Base-by-base conservation (phyloP, 2,888 invertebrate genomes). In the Horisme vitalbata region DNA sequence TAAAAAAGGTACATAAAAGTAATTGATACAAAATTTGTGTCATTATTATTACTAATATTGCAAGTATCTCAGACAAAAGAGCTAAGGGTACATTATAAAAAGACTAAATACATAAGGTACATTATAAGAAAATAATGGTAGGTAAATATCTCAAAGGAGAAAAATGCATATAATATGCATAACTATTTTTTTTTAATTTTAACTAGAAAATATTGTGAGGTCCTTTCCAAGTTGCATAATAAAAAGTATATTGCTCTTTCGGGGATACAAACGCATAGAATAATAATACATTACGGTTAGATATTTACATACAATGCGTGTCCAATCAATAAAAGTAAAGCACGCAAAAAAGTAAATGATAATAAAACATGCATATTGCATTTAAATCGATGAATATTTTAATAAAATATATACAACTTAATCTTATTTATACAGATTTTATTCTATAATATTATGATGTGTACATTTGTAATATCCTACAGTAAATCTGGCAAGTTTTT, bases 191-290 rank as follows among this genome's bases (percentile, higher is more conserved):
- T n/a, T n/a, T n/a, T n/a, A n/a, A n/a, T n/a, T n/a, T n/a, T n/a
- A n/a, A n/a, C n/a, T n/a, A n/a, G n/a, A n/a, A n/a, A n/a, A n/a
- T n/a, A n/a, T n/a, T n/a, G n/a, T n/a, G n/a, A n/a, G 24, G 15
- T 49, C 28, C 1, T 24, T 31, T n/a, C 27, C 6, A 20, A 32
- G 15, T 21, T 13, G 34, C 9, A 45, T 7, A n/a, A 23, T 9
- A 41, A 3, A 14, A 48, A 36, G 38, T 45, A 53, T 51, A 48
- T 41, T 51, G 47, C 23, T 36, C 26, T 51, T 49, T 49, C 8
- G 44, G 33, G 43, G 51, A 52, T 52, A 9, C 18, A 14, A 9
- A 21, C 47, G 27, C 32, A 21, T 14, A 23, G 52, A 52, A 52
- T 55, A 55, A 24, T 27, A 41, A 51, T 41, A 48, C 15, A 35